These are phyloP conservation scores for Protobothrops flavoviridis DNA, from an alignment of 2,113 vertebrate species.

Conservation along the genomic window DNA sequence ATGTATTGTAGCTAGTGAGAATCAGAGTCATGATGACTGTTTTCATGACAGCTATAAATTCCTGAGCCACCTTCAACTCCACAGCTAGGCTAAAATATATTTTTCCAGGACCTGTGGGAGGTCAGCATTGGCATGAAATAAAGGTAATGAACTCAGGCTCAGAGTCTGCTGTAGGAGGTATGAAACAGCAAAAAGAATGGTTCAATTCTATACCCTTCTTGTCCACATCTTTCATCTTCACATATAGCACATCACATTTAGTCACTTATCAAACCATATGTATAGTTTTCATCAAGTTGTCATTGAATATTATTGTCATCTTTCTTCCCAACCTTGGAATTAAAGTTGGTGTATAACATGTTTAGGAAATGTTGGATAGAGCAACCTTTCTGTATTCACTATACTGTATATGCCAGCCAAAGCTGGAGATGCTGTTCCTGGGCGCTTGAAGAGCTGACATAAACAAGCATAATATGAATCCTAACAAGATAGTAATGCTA, in stretches of 20 bases:
- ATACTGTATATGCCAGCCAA: background rate
- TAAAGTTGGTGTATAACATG: background rate
- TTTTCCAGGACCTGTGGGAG: background rate
- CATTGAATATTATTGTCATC: background rate
- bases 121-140: background rate
- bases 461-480: background rate
- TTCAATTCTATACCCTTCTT: background rate
- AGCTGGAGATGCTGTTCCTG: background rate
- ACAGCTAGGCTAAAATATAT: background rate
- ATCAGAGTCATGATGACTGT: background rate
- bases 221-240: background rate
- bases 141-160: background rate
- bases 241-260: background rate
- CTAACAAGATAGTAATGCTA: background rate
- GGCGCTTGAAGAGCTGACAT: background rate
- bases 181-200: background rate
- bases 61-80: background rate
- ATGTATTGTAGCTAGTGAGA: background rate
- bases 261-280: background rate
- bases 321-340: background rate
- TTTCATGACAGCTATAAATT: background rate
- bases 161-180: background rate
- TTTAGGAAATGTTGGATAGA: background rate
- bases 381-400: background rate
- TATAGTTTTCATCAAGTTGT: background rate